Evolutionary conservation across 2,113 vertebrate genomes (phyloP).

Genomic region (Amphilophus citrinellus): DNA sequence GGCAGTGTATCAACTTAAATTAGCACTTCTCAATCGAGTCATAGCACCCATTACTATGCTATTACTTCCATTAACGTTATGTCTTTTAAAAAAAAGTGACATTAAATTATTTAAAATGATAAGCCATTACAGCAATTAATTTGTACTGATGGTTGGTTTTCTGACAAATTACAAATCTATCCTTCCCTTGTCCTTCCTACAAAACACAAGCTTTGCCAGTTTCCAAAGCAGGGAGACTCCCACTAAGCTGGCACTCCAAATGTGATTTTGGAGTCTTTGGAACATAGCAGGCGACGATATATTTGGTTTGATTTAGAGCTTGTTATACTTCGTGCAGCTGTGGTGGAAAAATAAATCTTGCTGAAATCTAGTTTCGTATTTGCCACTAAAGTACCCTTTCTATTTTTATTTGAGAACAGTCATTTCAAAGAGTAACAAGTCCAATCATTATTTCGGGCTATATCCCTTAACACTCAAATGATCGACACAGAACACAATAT

Average conservation of each 20-base stretch:
- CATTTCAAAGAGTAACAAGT: conserved; percentile 39
- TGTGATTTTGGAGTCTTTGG: conserved; percentile 50
- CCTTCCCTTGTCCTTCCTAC: conserved; percentile 39
- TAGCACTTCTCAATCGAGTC: conserved; percentile 37
- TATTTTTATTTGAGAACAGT: conserved; percentile 33
- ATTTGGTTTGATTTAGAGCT: conserved; percentile 53
- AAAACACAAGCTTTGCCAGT: conserved; percentile 31
- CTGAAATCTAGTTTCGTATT: conserved; percentile 9
- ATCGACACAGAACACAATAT: conserved; percentile 47
- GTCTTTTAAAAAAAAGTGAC: conserved; percentile 30
- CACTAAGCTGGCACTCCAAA: conserved; percentile 42
- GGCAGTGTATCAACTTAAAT: conserved; percentile 38
- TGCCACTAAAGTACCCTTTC: conserved; percentile 19
- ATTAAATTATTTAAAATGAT: conserved; percentile 34
- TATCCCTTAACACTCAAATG: conserved; percentile 54
- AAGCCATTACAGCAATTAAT: conserved; percentile 38
- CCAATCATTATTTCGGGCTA: conserved; percentile 23
- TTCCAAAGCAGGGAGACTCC: conserved; percentile 22
- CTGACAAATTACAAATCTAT: conserved; percentile 31
- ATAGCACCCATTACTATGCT: conserved; percentile 17
- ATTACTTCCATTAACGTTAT: conserved; percentile 44
- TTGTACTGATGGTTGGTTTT: conserved; percentile 19
- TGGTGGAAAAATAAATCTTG: neutral
- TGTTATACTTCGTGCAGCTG: conserved; percentile 44
- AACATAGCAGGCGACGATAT: conserved; percentile 36